Percentiles rank a stretch among this genome's conserved stretches.
Conservation (phyloP, 2,888 invertebrate species). For the Lasioglossum lativentre region DNA sequence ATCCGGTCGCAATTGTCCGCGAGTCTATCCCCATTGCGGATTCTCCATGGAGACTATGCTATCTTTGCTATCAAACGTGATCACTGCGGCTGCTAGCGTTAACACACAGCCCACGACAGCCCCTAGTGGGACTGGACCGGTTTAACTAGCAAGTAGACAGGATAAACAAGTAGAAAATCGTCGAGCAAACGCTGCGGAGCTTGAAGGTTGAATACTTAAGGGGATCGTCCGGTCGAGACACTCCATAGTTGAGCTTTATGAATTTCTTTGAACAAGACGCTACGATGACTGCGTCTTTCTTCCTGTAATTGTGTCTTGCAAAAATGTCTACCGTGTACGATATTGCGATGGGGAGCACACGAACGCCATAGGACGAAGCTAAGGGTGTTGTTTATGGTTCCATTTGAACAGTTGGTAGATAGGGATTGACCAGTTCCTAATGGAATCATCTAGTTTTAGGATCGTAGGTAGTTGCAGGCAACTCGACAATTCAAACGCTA, state of each 20-base stretch:
- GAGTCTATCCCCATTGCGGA: conserved; percentile 85
- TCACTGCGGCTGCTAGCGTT: conserved; percentile 66
- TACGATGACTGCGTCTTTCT: background rate
- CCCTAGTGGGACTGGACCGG: conserved; percentile 58
- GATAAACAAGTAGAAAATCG: background rate
- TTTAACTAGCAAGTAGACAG: conserved; percentile 34
- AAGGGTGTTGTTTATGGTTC: conserved; percentile 9
- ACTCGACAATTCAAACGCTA: conserved; percentile 14
- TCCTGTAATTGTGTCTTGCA: background rate
- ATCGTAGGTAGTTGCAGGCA: conserved; percentile 1
- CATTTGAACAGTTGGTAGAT: background rate
- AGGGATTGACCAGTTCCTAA: conserved; percentile 15
- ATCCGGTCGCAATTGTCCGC: conserved; percentile 83
- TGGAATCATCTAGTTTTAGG: background rate
- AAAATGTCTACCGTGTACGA: background rate
- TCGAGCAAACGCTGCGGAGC: background rate
- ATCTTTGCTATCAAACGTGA: conserved; percentile 77
- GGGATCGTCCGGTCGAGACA: background rate
- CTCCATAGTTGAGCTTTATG: background rate
- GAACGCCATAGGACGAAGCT: background rate
- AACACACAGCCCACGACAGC: conserved; percentile 50
- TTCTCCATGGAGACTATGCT: conserved; percentile 82
- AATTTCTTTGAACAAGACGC: background rate
- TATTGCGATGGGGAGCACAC: background rate
- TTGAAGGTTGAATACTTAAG: background rate